These are phyloP conservation scores for Prunella himalayana DNA, from an alignment of 2,113 vertebrate genomes.

Conservation along the genomic window DNA sequence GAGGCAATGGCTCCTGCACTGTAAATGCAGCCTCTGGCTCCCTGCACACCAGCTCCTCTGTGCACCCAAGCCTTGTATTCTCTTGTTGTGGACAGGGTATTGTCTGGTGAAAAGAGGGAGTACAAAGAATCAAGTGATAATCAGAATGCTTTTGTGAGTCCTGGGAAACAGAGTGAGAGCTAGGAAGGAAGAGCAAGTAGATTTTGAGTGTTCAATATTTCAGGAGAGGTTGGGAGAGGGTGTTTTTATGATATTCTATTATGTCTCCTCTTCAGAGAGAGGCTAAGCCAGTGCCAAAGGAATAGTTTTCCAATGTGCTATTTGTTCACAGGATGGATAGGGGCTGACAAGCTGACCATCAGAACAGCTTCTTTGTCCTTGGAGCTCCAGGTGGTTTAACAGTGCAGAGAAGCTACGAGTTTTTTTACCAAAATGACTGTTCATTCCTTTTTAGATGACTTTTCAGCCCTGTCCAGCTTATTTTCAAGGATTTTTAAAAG, in stretches of 20 bases:
- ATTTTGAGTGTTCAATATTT: conserved; percentile 33
- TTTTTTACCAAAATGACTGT: conserved; percentile 42
- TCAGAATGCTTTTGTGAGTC: conserved; percentile 28
- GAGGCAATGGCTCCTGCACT: not conserved
- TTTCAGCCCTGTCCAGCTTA: not conserved
- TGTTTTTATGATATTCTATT: conserved; percentile 27
- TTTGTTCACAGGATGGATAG: conserved; percentile 53
- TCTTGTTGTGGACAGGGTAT: not conserved
- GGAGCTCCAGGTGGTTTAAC: conserved; percentile 46
- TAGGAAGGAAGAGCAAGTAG: conserved; percentile 8
- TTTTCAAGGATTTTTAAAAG: not conserved
- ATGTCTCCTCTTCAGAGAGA: conserved; percentile 26
- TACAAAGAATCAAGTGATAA: conserved; percentile 24
- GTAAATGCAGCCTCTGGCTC: not conserved
- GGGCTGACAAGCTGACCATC: conserved; percentile 44
- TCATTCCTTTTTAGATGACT: conserved; percentile 18
- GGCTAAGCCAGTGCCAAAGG: conserved; percentile 3
- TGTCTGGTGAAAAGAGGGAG: not conserved
- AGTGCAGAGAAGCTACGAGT: not conserved
- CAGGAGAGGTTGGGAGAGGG: conserved; percentile 7
- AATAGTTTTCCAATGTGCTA: conserved; percentile 12
- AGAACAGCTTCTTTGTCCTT: conserved; percentile 56
- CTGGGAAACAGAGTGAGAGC: not conserved
- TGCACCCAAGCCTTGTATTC: not conserved
- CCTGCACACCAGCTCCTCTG: not conserved